Percentiles rank a stretch among this genome's conserved stretches.
Evolutionary conservation across 2,888 invertebrate genomes (phyloP).

Genomic region (Sphinx pinastri): DNA sequence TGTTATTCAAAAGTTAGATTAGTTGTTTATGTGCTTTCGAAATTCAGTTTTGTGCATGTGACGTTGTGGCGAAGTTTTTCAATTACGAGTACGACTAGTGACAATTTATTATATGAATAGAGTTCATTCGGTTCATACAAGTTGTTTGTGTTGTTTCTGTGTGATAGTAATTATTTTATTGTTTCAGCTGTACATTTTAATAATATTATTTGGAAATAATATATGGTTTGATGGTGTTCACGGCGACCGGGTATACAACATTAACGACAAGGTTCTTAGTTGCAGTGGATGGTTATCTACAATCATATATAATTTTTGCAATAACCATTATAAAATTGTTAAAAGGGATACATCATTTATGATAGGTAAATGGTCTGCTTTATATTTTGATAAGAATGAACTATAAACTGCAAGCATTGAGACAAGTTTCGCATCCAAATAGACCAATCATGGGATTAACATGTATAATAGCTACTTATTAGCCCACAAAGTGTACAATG

Average conservation of each 20-base stretch:
- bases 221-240: slow-evolving; percentile 37
- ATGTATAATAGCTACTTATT: too few species aligned
- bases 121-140: neutral
- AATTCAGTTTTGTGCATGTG: slow-evolving; percentile 21
- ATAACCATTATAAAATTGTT: slow-evolving; percentile 67
- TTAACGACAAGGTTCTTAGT: slow-evolving; percentile 61
- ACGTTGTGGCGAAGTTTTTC: slow-evolving; percentile 17
- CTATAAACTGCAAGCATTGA: too few species aligned
- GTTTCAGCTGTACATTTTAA: slow-evolving; percentile 60
- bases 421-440: too few species aligned
- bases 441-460: too few species aligned
- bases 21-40: slow-evolving; percentile 20
- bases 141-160: neutral
- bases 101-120: neutral
- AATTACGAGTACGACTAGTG: neutral
- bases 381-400: neutral
- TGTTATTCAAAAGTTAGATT: slow-evolving; percentile 22
- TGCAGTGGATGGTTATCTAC: slow-evolving; percentile 69
- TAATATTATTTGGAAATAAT: slow-evolving; percentile 51
- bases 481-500: too few species aligned
- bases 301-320: slow-evolving; percentile 66
- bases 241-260: slow-evolving; percentile 49
- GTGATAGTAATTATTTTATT: slow-evolving; percentile 33
- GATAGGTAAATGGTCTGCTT: slow-evolving; percentile 55
- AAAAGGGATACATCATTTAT: slow-evolving; percentile 70